Conservation (phyloP, 1,140 invertebrate genomes). For the Littorina saxatilis region DNA sequence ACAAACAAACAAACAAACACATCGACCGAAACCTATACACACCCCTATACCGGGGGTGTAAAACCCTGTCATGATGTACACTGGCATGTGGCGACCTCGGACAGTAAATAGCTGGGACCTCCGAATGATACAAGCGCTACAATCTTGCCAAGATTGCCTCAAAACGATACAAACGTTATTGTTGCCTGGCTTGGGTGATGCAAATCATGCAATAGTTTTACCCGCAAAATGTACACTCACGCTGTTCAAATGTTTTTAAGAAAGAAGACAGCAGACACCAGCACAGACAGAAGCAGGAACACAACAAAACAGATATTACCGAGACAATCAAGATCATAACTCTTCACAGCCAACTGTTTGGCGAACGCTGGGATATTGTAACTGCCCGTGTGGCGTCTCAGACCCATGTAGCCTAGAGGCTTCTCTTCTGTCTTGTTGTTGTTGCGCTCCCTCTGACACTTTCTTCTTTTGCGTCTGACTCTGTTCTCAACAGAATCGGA, state of each 20-base stretch:
- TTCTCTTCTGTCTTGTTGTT: not conserved
- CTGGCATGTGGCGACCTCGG: too few relatives aligned
- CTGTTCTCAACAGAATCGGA: not conserved
- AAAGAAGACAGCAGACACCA: not conserved
- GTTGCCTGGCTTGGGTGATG: too few relatives aligned
- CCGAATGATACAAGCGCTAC: too few relatives aligned
- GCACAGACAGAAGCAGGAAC: not conserved
- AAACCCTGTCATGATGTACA: too few relatives aligned
- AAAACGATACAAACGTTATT: too few relatives aligned
- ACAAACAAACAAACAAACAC: too few relatives aligned
- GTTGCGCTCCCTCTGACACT: not conserved
- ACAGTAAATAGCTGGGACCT: too few relatives aligned
- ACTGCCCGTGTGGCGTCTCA: not conserved
- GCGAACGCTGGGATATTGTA: not conserved
- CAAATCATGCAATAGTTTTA: too few relatives aligned
- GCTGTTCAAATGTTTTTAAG: not conserved
- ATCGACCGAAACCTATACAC: too few relatives aligned
- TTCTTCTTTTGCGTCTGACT: not conserved
- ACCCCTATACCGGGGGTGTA: too few relatives aligned
- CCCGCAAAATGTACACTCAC: too few relatives aligned
- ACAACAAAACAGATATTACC: slow-evolving; percentile 15
- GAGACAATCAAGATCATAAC: not conserved
- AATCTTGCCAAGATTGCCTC: too few relatives aligned
- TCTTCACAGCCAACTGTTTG: not conserved
- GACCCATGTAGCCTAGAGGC: not conserved